Evolutionary conservation across 2,113 vertebrate species (phyloP).

Genomic region (Bothrops jararaca): DNA sequence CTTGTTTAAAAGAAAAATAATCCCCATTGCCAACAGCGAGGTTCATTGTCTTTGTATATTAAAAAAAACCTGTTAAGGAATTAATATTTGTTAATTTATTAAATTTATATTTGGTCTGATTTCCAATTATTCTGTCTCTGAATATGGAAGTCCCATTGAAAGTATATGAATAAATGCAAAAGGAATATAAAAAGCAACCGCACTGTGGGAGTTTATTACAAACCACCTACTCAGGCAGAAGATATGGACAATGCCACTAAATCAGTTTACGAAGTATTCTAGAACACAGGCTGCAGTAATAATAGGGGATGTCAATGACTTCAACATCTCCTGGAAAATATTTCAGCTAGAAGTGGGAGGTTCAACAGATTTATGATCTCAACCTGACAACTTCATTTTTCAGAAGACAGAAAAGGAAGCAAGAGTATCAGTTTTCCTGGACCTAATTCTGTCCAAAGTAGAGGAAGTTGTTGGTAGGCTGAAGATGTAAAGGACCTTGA

Average conservation of each 20-base stretch:
- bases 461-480: background rate
- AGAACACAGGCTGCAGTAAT: background rate
- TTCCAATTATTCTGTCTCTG: background rate
- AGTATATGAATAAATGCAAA: background rate
- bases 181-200: background rate
- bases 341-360: background rate
- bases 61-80: background rate
- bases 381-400: background rate
- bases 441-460: background rate
- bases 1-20: background rate
- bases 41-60: background rate
- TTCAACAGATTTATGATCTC: background rate
- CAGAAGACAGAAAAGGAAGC: background rate
- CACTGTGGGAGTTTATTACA: background rate
- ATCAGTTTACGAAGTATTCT: background rate
- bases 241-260: background rate
- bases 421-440: background rate
- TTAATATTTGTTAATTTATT: background rate
- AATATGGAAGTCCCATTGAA: background rate
- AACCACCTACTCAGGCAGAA: background rate
- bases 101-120: background rate
- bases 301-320: background rate
- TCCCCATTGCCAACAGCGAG: background rate
- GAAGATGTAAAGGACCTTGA: background rate
- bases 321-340: background rate